Conservation (phyloP, 2,888 invertebrate species). For the Stegophylla sp. region DNA sequence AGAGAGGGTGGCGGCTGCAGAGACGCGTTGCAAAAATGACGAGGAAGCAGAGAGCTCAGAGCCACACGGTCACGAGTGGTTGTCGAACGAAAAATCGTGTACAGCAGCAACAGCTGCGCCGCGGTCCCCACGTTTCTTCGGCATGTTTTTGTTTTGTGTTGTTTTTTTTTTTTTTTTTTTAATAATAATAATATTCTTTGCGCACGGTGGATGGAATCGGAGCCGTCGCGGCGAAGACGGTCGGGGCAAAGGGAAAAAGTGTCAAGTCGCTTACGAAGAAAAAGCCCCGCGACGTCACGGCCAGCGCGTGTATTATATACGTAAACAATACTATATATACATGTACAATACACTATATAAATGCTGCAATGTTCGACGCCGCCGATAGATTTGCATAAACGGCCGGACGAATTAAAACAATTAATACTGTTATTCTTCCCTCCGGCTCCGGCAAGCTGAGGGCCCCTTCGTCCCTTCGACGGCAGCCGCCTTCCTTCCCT, state of each 20-base stretch:
- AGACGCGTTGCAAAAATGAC: neutral
- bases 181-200: conserved; percentile 8
- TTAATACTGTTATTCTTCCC: conserved; percentile 57
- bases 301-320: neutral
- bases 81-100: conserved; percentile 6
- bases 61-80: neutral
- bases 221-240: neutral
- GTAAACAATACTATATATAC: neutral
- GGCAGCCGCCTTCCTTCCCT: neutral
- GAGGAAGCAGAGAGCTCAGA: too few relatives aligned
- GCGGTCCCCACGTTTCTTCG: conserved; percentile 14
- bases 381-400: conserved; percentile 56
- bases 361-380: conserved; percentile 31
- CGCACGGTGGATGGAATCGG: neutral
- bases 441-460: neutral
- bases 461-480: neutral
- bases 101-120: conserved; percentile 23
- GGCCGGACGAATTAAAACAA: conserved; percentile 58
- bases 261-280: conserved; percentile 17
- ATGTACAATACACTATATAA: neutral
- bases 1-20: neutral
- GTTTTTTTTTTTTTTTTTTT: neutral
- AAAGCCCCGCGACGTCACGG: conserved; percentile 17
- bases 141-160: neutral
- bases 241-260: neutral